Evolutionary conservation across 2,113 vertebrate genomes (phyloP).

Genomic region (Myocastor coypus): DNA sequence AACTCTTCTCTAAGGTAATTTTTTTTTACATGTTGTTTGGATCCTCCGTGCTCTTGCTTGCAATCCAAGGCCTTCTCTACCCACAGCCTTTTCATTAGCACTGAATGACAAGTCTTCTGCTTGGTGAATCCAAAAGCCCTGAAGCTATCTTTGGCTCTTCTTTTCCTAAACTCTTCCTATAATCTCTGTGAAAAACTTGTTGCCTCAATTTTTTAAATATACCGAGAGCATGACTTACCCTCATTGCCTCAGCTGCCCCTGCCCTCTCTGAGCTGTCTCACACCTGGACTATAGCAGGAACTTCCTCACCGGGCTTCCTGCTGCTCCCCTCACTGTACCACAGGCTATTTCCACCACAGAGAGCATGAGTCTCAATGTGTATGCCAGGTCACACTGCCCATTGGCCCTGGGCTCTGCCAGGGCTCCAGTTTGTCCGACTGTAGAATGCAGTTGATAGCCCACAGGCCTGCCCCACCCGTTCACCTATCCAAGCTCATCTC

Average conservation of each 20-base stretch:
- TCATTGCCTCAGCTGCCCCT: background rate
- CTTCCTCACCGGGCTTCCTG: background rate
- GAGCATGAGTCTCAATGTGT: background rate
- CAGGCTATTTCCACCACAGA: background rate
- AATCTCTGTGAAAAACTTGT: background rate
- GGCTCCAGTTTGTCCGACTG: background rate
- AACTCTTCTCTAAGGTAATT: slow-evolving; percentile 73
- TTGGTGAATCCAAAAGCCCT: background rate
- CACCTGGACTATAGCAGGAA: background rate
- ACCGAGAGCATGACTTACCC: background rate
- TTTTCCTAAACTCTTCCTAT: background rate
- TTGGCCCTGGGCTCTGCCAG: background rate
- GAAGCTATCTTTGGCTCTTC: background rate
- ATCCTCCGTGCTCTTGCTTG: slow-evolving; percentile 58
- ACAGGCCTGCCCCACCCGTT: fast-evolving
- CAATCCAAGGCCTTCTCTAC: slow-evolving; percentile 38
- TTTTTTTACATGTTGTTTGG: slow-evolving; percentile 78
- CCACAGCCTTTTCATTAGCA: background rate
- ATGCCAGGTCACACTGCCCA: background rate
- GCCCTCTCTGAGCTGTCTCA: background rate
- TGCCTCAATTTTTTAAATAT: background rate
- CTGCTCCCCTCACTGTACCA: background rate
- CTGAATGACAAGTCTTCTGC: background rate
- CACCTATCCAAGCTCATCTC: background rate
- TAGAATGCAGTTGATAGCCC: background rate